phyloP scores from a whole-genome alignment of 1,140 invertebrate species.

The Papilio polytes region DNA sequence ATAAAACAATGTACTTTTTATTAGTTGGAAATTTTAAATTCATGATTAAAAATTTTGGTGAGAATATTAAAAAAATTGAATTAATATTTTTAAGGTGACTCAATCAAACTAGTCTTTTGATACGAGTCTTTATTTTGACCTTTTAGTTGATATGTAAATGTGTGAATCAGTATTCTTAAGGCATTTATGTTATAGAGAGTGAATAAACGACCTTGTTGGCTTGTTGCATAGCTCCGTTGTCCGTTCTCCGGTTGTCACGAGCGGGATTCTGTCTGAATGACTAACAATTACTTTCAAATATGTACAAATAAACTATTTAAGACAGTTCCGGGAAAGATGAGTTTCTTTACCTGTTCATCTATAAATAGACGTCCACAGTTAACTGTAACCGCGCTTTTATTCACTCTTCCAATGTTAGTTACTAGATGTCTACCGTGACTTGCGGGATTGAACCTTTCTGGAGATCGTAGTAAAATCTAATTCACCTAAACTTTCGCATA shows the following conservation, averaged over 20 bases:
- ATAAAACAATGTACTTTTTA: background rate
- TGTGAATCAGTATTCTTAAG: constrained; percentile 26
- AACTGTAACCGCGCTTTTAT: background rate
- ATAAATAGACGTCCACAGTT: background rate
- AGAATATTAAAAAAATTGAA: background rate
- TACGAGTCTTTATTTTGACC: background rate
- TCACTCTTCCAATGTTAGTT: background rate
- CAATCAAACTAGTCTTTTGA: constrained; percentile 29
- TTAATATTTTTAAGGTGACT: background rate
- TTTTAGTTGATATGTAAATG: constrained; percentile 7
- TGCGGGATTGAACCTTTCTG: too few relatives aligned
- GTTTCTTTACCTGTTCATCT: background rate
- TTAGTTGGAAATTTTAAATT: too few relatives aligned
- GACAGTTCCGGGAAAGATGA: background rate
- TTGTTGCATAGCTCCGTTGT: constrained; percentile 24
- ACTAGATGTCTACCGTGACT: too few relatives aligned
- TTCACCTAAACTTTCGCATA: too few relatives aligned
- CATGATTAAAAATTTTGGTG: background rate
- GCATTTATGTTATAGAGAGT: constrained; percentile 19
- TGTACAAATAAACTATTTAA: background rate
- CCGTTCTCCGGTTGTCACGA: constrained; percentile 12
- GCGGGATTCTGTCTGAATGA: background rate
- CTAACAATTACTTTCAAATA: constrained; percentile 22
- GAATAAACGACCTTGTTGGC: constrained; percentile 20
- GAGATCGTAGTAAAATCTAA: too few relatives aligned